Evolutionary conservation across 2,888 invertebrate species (phyloP).

Genomic region (Macaria notata): DNA sequence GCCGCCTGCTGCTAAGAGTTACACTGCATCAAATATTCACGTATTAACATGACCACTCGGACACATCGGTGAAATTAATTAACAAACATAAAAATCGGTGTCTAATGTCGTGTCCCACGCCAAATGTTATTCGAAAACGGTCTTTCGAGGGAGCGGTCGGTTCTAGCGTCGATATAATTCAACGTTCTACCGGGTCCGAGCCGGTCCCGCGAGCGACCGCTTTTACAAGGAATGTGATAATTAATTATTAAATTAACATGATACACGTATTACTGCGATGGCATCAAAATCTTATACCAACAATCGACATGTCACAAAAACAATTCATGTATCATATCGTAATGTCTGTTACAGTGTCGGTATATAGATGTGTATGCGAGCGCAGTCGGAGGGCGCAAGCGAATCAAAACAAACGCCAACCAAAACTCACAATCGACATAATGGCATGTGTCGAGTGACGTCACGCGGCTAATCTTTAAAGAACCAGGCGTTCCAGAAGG

Average conservation of each 20-base stretch:
- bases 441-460: slow-evolving; percentile 61
- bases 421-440: slow-evolving; percentile 79
- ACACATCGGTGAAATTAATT: slow-evolving; percentile 32
- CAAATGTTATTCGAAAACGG: slow-evolving; percentile 32
- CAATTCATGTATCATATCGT: not conserved
- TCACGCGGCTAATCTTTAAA: slow-evolving; percentile 68
- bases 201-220: slow-evolving; percentile 42
- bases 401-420: slow-evolving; percentile 31
- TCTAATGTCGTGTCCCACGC: slow-evolving; percentile 34
- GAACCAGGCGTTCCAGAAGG: slow-evolving; percentile 85
- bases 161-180: not conserved
- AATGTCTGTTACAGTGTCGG: not conserved
- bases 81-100: slow-evolving; percentile 32
- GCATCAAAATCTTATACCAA: slow-evolving; percentile 44
- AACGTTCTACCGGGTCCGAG: slow-evolving; percentile 3
- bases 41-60: slow-evolving; percentile 34
- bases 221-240: slow-evolving; percentile 52
- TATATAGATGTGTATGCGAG: slow-evolving; percentile 20
- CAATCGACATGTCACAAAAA: not conserved
- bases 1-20: slow-evolving; percentile 37
- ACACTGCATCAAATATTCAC: slow-evolving; percentile 37
- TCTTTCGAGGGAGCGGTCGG: slow-evolving; percentile 22
- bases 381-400: slow-evolving; percentile 28
- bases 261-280: slow-evolving; percentile 41
- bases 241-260: slow-evolving; percentile 44